Percentiles rank a stretch among this genome's conserved stretches.
phyloP scores from a whole-genome alignment of 1,140 invertebrate species.

The Zaprionus ornatus region DNA sequence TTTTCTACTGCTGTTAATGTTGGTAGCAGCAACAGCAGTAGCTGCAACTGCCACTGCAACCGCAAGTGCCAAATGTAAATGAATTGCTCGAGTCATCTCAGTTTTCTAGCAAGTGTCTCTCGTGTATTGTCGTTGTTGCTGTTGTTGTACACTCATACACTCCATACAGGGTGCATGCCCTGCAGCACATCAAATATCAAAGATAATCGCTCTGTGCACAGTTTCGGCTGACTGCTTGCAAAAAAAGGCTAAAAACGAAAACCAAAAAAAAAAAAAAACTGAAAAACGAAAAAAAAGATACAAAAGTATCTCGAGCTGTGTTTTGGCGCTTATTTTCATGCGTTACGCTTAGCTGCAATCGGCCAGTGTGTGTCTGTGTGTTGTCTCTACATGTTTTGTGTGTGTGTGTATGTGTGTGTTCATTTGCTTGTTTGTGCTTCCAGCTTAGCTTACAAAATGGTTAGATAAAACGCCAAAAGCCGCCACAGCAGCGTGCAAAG shows the following conservation, averaged over 20 bases:
- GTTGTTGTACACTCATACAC: background rate
- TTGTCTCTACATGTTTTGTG: background rate
- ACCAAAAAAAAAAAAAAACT: background rate
- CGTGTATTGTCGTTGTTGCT: constrained; percentile 4
- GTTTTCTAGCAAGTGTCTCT: constrained; percentile 33
- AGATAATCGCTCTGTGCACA: constrained; percentile 62
- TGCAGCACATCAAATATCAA: constrained; percentile 21
- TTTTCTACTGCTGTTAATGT: background rate
- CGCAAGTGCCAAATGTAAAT: constrained; percentile 37
- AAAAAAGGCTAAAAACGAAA: constrained; percentile 8
- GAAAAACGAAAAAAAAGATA: constrained; percentile 33
- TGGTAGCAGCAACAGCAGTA: background rate
- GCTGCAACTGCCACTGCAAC: constrained; percentile 20
- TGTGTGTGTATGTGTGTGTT: constrained; percentile 19
- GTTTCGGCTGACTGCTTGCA: constrained; percentile 72
- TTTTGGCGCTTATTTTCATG: constrained; percentile 54
- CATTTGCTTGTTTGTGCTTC: constrained; percentile 18
- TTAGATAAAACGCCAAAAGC: constrained; percentile 60
- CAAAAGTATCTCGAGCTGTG: constrained; percentile 55
- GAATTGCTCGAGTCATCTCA: constrained; percentile 19
- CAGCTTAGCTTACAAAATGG: constrained; percentile 71
- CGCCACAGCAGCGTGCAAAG: constrained; percentile 25
- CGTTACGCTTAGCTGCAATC: constrained; percentile 70
- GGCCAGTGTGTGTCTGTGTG: constrained; percentile 1
- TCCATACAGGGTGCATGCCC: constrained; percentile 26